These are phyloP conservation scores for Argyresthia albistria DNA, from an alignment of 2,888 invertebrate genomes.

Conservation along the genomic window DNA sequence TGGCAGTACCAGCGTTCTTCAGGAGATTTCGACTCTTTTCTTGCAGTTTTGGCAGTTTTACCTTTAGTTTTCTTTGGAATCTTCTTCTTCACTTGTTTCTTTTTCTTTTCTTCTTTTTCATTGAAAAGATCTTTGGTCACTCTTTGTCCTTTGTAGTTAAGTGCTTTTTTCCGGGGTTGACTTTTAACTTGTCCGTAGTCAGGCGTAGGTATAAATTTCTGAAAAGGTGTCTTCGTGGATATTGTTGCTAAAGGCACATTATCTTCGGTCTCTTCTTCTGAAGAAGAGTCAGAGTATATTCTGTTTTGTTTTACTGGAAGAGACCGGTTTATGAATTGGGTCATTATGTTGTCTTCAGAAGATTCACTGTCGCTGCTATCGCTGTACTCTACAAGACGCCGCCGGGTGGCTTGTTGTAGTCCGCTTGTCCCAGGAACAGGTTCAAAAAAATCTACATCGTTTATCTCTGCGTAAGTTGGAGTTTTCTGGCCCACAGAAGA, in stretches of 20 bases:
- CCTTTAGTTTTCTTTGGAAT: no score
- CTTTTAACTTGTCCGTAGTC: conserved; percentile 9
- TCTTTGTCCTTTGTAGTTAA: conserved; percentile 12
- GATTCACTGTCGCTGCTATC: neutral
- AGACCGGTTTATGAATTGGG: neutral
- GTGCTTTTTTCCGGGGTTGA: conserved; percentile 9
- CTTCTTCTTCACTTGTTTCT: conserved; percentile 2
- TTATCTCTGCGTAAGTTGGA: conserved; percentile 2
- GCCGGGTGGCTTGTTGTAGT: neutral
- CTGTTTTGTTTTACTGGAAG: neutral
- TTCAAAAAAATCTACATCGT: neutral
- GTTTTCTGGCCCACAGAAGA: neutral
- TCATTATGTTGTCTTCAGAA: conserved; percentile 2
- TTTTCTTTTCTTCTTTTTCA: neutral
- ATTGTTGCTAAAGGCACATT: conserved; percentile 4
- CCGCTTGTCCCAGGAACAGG: conserved; percentile 4
- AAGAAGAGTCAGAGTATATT: conserved; percentile 3
- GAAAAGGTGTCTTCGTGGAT: conserved; percentile 7
- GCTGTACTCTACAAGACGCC: conserved; percentile 2
- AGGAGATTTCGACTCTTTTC: no score
- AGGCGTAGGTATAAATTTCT: conserved; percentile 12
- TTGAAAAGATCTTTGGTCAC: conserved; percentile 11
- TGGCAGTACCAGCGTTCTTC: no score
- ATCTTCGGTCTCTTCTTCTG: conserved; percentile 5
- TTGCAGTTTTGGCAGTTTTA: no score